These are phyloP conservation scores for Gallinago jamesoni DNA, from an alignment of 2,113 vertebrate species.

Conservation along the genomic window DNA sequence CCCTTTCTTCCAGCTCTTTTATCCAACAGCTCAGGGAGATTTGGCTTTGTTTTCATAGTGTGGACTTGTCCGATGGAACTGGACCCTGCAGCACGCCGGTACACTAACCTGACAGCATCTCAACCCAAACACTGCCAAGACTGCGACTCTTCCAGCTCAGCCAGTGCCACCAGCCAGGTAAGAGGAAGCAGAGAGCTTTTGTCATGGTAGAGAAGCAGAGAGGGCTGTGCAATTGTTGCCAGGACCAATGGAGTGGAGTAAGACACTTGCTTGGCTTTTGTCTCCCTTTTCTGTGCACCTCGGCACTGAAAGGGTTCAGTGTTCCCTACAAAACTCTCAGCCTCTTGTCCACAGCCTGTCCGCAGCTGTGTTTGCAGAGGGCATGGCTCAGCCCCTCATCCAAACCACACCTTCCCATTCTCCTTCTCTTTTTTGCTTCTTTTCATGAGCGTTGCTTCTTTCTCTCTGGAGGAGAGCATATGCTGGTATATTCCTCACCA, in stretches of 20 bases:
- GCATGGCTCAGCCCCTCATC: not conserved
- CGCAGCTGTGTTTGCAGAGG: not conserved
- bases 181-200: not conserved
- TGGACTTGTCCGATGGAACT: not conserved
- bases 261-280: not conserved
- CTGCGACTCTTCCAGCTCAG: not conserved
- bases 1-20: not conserved
- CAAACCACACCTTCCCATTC: not conserved
- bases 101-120: not conserved
- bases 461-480: not conserved
- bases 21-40: not conserved
- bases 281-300: not conserved
- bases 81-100: not conserved
- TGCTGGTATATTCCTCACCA: not conserved
- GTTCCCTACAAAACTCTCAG: not conserved
- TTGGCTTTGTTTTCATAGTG: not conserved
- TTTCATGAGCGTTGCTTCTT: not conserved
- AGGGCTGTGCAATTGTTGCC: not conserved
- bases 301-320: not conserved
- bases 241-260: not conserved
- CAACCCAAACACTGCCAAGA: not conserved
- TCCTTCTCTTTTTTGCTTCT: not conserved
- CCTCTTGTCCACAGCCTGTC: not conserved
- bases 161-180: not conserved
- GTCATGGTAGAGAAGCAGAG: not conserved